A percentile compares a stretch with the other conserved stretches of the same genome.
Conservation (phyloP, 2,888 invertebrate genomes). For the Tipula confusa region DNA sequence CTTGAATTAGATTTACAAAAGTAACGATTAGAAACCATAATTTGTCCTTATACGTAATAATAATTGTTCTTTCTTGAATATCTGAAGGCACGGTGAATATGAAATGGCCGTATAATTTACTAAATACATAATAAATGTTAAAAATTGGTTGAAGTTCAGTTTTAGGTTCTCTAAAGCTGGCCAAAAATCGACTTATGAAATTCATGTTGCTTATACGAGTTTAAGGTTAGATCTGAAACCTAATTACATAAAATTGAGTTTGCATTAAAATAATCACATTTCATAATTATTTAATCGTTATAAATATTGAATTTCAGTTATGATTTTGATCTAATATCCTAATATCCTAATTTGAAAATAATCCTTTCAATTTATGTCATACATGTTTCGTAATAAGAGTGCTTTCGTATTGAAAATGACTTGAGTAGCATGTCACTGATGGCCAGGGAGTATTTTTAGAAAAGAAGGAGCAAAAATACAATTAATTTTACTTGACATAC, state of each 20-base stretch:
- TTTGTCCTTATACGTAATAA: background rate
- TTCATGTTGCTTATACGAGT: background rate
- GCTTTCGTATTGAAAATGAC: too few relatives aligned
- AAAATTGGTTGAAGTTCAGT: background rate
- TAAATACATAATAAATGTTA: background rate
- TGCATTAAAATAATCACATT: background rate
- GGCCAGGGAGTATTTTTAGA: too few relatives aligned
- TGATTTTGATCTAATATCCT: too few relatives aligned
- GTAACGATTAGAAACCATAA: background rate
- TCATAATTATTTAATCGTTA: background rate
- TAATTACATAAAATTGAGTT: background rate
- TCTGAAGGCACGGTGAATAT: background rate
- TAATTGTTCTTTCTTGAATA: background rate
- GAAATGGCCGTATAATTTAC: background rate
- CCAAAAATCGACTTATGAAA: background rate
- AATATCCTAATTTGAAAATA: too few relatives aligned
- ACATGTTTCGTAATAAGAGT: too few relatives aligned
- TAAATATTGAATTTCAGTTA: background rate
- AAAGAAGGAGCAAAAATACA: too few relatives aligned
- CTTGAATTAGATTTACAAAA: background rate
- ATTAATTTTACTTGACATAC: too few relatives aligned
- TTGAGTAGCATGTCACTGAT: too few relatives aligned
- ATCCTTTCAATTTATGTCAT: too few relatives aligned
- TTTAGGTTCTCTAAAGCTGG: background rate
- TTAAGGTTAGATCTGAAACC: background rate